phyloP scores from a whole-genome alignment of 2,113 vertebrate species.

The Podilymbus podiceps region DNA sequence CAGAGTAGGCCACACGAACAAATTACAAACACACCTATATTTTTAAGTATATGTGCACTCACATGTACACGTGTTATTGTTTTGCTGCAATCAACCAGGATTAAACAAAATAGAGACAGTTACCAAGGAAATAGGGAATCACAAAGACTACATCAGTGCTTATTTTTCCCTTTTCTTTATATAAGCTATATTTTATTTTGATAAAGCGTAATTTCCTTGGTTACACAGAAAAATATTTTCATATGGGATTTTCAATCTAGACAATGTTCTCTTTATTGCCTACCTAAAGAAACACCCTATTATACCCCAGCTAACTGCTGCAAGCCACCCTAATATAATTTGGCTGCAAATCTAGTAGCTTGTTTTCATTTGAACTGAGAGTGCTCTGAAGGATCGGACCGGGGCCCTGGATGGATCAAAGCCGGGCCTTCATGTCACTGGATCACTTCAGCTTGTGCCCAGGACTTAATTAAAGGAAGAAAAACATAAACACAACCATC shows the following conservation, averaged over 20 bases:
- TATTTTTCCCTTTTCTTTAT: not conserved
- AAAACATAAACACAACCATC: constrained; percentile 16
- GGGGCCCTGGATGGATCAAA: constrained; percentile 23
- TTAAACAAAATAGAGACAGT: constrained; percentile 2
- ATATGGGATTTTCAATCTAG: constrained; percentile 19
- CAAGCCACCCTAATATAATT: not conserved
- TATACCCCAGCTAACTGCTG: constrained; percentile 19
- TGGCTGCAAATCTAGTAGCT: constrained; percentile 44
- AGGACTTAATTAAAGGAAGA: constrained; percentile 32
- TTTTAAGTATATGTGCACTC: not conserved
- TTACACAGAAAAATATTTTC: constrained; percentile 25
- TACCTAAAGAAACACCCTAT: constrained; percentile 30
- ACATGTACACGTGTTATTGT: not conserved
- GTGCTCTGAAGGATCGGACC: not conserved
- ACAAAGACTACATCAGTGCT: not conserved
- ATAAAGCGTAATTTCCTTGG: constrained; percentile 7
- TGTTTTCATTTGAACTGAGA: constrained; percentile 1
- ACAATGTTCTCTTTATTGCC: constrained; percentile 47
- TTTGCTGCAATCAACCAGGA: not conserved
- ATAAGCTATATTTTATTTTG: constrained; percentile 23
- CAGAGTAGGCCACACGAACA: not conserved
- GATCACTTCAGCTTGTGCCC: not conserved
- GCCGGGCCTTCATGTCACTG: not conserved
- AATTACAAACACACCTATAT: not conserved
- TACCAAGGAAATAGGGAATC: constrained; percentile 5